phyloP scores from a whole-genome alignment of 2,797 vertebrate species.

The Malacoctenus gilli region DNA sequence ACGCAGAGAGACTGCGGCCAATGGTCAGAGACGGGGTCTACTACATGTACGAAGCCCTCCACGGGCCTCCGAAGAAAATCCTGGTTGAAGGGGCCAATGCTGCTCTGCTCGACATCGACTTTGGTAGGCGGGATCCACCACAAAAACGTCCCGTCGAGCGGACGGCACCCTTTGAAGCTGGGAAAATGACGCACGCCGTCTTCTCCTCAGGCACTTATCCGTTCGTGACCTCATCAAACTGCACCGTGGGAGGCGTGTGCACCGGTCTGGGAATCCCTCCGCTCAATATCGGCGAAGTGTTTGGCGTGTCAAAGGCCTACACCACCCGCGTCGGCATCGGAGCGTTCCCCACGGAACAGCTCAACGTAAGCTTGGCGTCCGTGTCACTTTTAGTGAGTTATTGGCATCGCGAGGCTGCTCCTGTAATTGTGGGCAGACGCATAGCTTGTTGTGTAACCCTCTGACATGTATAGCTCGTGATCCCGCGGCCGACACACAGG shows the following conservation, averaged over 20 bases:
- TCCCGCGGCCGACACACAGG: slow-evolving; percentile 51
- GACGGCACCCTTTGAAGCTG: too few species aligned
- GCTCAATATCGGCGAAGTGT: slow-evolving; percentile 93
- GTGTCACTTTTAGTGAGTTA: not conserved
- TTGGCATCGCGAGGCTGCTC: too few species aligned
- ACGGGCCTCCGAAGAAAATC: slow-evolving; percentile 93
- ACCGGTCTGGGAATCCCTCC: slow-evolving; percentile 96
- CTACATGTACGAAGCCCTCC: slow-evolving; percentile 97
- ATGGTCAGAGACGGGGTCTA: slow-evolving; percentile 97
- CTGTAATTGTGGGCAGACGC: slow-evolving; percentile 17
- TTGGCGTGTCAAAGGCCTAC: slow-evolving; percentile 95
- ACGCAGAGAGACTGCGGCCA: slow-evolving; percentile 92
- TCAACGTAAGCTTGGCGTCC: slow-evolving; percentile 83
- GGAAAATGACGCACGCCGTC: not conserved
- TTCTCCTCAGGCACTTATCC: slow-evolving; percentile 91
- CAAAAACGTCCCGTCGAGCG: too few species aligned
- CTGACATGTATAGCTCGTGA: slow-evolving; percentile 36
- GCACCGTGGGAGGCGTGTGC: slow-evolving; percentile 95
- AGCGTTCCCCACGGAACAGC: slow-evolving; percentile 97
- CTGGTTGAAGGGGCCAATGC: slow-evolving; percentile 98
- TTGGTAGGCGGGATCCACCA: too few species aligned
- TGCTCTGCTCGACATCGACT: slow-evolving; percentile 97
- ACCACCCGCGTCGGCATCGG: slow-evolving; percentile 97
- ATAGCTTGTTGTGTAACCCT: slow-evolving; percentile 37
- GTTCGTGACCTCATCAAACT: slow-evolving; percentile 98